Conservation (phyloP, 2,113 vertebrate species). For the Apaloderma vittatum region DNA sequence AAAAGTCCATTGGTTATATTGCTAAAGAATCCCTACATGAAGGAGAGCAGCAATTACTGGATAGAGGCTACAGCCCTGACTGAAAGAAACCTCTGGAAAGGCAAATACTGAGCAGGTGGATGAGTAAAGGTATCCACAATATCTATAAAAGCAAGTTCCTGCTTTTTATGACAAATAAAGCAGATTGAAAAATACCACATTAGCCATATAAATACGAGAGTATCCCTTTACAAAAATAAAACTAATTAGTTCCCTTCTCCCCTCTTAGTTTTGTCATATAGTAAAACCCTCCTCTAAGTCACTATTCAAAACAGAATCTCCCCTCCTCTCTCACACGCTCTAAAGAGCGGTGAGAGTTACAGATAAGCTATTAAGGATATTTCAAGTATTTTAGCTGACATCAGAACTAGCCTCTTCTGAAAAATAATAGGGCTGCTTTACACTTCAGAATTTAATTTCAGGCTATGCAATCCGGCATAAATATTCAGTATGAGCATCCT, state of each 20-base stretch:
- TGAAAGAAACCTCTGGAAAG: neutral
- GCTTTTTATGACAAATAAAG: neutral
- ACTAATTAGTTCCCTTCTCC: neutral
- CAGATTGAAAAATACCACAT: neutral
- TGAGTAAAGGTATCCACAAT: neutral
- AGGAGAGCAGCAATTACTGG: neutral
- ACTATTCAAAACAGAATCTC: neutral
- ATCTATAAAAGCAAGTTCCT: neutral
- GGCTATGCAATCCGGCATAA: neutral
- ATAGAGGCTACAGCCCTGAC: neutral
- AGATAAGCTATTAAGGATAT: neutral
- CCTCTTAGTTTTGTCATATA: neutral
- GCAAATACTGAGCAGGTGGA: neutral
- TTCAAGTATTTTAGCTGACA: neutral
- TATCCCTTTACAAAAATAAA: neutral
- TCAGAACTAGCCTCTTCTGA: neutral
- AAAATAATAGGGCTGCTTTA: neutral
- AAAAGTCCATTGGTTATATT: neutral
- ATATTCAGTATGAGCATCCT: neutral
- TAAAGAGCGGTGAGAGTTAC: neutral
- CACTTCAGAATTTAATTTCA: neutral
- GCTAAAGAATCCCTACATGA: neutral
- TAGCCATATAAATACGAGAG: neutral
- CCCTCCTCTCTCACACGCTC: neutral
- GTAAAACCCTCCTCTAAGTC: neutral